Conservation (phyloP, 2,113 vertebrate species). For the Gnathonemus echidnorhynchus region DNA sequence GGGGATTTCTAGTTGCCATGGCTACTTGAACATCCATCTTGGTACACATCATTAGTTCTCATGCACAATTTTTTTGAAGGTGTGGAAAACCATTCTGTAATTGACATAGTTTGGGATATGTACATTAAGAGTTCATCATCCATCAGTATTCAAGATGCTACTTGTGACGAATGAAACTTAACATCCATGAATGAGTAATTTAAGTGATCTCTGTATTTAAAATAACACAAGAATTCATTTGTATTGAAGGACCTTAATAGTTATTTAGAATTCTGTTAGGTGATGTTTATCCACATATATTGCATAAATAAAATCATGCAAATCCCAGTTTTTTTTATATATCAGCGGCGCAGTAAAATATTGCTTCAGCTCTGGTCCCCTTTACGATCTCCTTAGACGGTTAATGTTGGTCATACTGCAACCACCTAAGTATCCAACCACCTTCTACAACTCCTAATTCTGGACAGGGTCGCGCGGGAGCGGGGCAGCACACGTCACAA, state of each 20-base stretch:
- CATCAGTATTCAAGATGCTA: neutral
- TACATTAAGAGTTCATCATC: neutral
- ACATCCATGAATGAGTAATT: neutral
- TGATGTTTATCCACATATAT: neutral
- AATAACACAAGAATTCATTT: neutral
- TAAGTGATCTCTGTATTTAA: neutral
- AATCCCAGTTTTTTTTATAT: neutral
- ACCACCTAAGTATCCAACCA: neutral
- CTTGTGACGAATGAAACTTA: neutral
- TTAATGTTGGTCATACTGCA: neutral
- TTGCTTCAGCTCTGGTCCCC: neutral
- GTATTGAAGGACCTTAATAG: neutral
- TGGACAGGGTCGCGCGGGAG: neutral
- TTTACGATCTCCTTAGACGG: neutral
- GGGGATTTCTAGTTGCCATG: slow-evolving; percentile 1
- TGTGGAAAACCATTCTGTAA: neutral
- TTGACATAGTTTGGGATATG: neutral
- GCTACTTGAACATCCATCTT: neutral
- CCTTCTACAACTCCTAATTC: neutral
- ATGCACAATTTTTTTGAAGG: neutral
- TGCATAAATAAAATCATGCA: neutral
- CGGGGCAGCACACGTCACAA: neutral
- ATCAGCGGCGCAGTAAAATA: neutral
- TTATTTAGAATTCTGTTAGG: neutral
- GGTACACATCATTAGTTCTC: neutral